Evolutionary conservation across 23 tunicate genomes (phyloP), one percentile per base, ranked within the genome.

Genomic region (Styela plicata): DNA sequence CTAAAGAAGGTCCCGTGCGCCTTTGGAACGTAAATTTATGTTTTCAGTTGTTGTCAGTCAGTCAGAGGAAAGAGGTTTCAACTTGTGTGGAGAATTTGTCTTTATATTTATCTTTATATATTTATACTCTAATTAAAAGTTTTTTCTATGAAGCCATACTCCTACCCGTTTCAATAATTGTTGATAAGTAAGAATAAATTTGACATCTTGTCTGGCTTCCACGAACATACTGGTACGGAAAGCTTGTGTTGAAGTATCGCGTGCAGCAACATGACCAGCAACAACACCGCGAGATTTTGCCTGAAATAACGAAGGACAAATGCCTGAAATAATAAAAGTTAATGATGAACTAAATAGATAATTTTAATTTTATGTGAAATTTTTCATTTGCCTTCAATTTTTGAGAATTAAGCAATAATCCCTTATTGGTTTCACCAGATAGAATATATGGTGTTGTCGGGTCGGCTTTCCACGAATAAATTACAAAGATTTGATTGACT

Each of bases 191-290:
- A 85, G 70, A 20, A 53, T 22, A 34, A 85, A 85, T 29, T 28
- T 69, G 3, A 79, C 89, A 26, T 70, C 61, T 34, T 78, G 37
- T 2, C 63, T 16, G 10, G 89, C 83, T 35, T 79, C 89, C 31
- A 85, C 68, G 62, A 68, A 78, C 30, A 69, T 64, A 37, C 79
- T 68, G 2, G 89, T 85, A 52, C 34, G 78, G 36, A 85, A 85
- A 5, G 79, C 83, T 17, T 37, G 33, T 0, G 89, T 44, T 0
- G 89, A 85, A 1, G 28, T 22, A 22, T 53, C 89, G 5, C 89
- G 74, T 52, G 89, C 70, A 25, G 84, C 75, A 30, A 85, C 89
- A 78, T 85, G 89, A 1, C 89, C 89, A 19, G 71, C 89, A 3
- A 84, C 57, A 25, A 85, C 27, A n/a, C 79, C 84, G 3, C 70